A percentile compares a stretch with the other conserved stretches of the same genome.
Conservation (phyloP, 1,140 invertebrate genomes). For the Wiebesia pumilae region DNA sequence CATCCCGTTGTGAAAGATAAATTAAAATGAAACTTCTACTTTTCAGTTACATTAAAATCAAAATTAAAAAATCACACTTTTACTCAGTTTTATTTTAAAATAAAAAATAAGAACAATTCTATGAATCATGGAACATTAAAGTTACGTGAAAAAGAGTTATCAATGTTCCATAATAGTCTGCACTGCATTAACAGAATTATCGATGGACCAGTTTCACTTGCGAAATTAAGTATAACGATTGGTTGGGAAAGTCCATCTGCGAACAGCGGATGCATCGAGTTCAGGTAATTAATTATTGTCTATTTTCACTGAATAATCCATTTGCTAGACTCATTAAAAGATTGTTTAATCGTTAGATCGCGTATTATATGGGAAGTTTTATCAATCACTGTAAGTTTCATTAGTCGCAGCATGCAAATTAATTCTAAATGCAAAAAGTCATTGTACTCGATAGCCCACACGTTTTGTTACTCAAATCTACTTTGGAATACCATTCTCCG, state of each 20-base stretch:
- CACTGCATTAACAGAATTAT: slow-evolving; percentile 84
- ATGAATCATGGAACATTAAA: slow-evolving; percentile 77
- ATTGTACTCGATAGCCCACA: no score
- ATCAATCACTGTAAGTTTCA: no score
- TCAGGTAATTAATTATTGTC: slow-evolving; percentile 75
- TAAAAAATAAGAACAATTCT: slow-evolving; percentile 69
- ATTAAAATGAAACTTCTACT: background rate
- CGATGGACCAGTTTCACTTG: slow-evolving; percentile 71
- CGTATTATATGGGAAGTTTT: no score
- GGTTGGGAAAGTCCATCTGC: slow-evolving; percentile 85
- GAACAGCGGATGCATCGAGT: slow-evolving; percentile 85
- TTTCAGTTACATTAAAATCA: slow-evolving; percentile 65
- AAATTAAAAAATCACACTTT: slow-evolving; percentile 77
- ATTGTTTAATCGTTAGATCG: background rate
- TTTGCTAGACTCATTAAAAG: background rate
- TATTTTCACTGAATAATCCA: background rate
- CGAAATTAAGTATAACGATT: slow-evolving; percentile 80
- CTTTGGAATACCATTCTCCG: no score
- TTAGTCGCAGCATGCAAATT: no score
- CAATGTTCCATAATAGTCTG: slow-evolving; percentile 83
- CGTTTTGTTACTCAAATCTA: no score
- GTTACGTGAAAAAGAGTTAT: slow-evolving; percentile 80
- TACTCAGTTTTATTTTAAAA: slow-evolving; percentile 82
- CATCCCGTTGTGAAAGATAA: no score
- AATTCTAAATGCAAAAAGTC: no score